These are phyloP conservation scores for Allophyes oxyacanthae DNA, from an alignment of 2,888 invertebrate genomes.

Conservation along the genomic window DNA sequence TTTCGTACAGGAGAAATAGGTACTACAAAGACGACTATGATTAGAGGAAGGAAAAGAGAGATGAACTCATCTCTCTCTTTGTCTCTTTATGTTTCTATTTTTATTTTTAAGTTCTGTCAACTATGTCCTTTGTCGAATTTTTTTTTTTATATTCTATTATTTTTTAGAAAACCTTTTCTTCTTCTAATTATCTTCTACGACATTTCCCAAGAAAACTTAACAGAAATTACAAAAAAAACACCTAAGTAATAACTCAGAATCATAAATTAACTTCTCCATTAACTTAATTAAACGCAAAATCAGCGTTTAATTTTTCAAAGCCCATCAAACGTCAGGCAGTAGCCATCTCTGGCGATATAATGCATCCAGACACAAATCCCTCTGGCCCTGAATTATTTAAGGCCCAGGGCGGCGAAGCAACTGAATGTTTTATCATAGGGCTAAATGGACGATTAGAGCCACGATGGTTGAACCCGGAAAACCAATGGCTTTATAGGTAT, in stretches of 20 bases:
- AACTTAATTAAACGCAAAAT: constrained; percentile 49
- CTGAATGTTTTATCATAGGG: constrained; percentile 47
- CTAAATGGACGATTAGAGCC: constrained; percentile 36
- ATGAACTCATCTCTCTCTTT: too few relatives aligned
- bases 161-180: too few relatives aligned
- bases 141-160: too few relatives aligned
- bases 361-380: constrained; percentile 45
- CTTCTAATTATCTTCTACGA: too few relatives aligned
- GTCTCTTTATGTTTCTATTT: too few relatives aligned
- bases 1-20: too few relatives aligned
- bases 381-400: constrained; percentile 50
- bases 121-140: too few relatives aligned
- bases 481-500: constrained; percentile 18
- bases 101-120: too few relatives aligned
- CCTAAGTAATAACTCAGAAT: constrained; percentile 14
- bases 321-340: constrained; percentile 33
- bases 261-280: constrained; percentile 20
- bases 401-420: constrained; percentile 12
- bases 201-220: too few relatives aligned
- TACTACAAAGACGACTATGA: too few relatives aligned
- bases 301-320: constrained; percentile 45
- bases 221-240: too few relatives aligned
- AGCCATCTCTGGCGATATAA: constrained; percentile 40
- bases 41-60: too few relatives aligned
- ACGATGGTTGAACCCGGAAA: constrained; percentile 6